Conservation (phyloP, 2,888 invertebrate species). For the Byasa hedistus region DNA sequence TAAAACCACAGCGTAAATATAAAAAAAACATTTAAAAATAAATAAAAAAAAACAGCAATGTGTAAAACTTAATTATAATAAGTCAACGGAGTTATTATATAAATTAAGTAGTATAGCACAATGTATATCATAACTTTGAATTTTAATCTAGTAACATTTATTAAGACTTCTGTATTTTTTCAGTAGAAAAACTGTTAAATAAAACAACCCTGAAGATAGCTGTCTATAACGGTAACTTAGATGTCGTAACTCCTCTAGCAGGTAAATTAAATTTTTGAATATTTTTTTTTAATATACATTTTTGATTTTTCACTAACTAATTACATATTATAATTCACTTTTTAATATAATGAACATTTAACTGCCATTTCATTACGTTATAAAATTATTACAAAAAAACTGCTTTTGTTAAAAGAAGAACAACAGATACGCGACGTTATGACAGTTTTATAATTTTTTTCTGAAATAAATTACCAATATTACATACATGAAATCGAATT, state of each 20-base stretch:
- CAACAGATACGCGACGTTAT: neutral
- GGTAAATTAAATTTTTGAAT: conserved; percentile 46
- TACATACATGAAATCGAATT: neutral
- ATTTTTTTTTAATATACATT: too few species aligned
- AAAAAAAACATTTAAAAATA: neutral
- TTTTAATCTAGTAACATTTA: too few species aligned
- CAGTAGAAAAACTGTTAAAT: conserved; percentile 67
- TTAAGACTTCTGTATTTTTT: conserved; percentile 37
- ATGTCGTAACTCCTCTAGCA: conserved; percentile 64
- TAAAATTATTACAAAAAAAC: too few species aligned
- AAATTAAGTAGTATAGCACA: too few species aligned
- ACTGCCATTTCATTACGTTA: too few species aligned
- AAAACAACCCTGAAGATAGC: conserved; percentile 60
- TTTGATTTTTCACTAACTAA: too few species aligned
- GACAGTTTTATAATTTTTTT: neutral
- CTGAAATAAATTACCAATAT: neutral
- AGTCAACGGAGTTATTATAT: too few species aligned
- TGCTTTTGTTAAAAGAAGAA: neutral
- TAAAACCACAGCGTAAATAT: neutral
- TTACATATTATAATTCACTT: too few species aligned
- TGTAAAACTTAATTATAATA: too few species aligned
- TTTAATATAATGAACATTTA: too few species aligned
- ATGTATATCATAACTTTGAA: too few species aligned
- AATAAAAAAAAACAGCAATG: too few species aligned
- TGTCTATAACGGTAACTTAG: conserved; percentile 69